A percentile compares a stretch with the other conserved stretches of the same genome.
Evolutionary conservation across 2,888 invertebrate genomes (phyloP).

Genomic region (Volucella zonaria): DNA sequence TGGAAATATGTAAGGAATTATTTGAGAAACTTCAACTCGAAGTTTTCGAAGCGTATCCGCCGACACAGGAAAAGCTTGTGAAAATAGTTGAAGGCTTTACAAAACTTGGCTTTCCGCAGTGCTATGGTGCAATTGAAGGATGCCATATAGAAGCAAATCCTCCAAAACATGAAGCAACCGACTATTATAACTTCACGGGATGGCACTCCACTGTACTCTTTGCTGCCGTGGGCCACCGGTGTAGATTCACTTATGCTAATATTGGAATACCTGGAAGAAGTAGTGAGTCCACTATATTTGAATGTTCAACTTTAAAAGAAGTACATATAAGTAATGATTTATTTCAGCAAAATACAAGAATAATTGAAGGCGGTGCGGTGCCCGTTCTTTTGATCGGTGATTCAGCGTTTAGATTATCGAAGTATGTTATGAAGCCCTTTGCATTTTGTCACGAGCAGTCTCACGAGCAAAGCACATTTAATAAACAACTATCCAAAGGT

Average conservation of each 20-base stretch:
- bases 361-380: no score
- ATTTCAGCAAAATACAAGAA: neutral
- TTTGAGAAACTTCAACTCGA: neutral
- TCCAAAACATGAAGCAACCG: constrained; percentile 28
- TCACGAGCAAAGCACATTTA: constrained; percentile 23
- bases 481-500: constrained; percentile 4
- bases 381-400: constrained; percentile 1
- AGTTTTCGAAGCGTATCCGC: constrained; percentile 24
- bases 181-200: constrained; percentile 43
- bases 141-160: constrained; percentile 49
- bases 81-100: constrained; percentile 37
- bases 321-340: neutral
- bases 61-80: constrained; percentile 26
- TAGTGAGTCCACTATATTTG: constrained; percentile 41
- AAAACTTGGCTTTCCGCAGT: neutral
- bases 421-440: constrained; percentile 39
- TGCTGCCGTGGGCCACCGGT: constrained; percentile 38
- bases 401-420: neutral
- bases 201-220: constrained; percentile 54
- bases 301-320: neutral
- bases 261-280: constrained; percentile 44
- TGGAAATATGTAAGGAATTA: constrained; percentile 7
- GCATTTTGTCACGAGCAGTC: constrained; percentile 36
- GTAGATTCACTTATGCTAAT: constrained; percentile 26
- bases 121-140: constrained; percentile 23